These are phyloP conservation scores for Agrotis clavis DNA, from an alignment of 2,888 invertebrate genomes.

Conservation along the genomic window DNA sequence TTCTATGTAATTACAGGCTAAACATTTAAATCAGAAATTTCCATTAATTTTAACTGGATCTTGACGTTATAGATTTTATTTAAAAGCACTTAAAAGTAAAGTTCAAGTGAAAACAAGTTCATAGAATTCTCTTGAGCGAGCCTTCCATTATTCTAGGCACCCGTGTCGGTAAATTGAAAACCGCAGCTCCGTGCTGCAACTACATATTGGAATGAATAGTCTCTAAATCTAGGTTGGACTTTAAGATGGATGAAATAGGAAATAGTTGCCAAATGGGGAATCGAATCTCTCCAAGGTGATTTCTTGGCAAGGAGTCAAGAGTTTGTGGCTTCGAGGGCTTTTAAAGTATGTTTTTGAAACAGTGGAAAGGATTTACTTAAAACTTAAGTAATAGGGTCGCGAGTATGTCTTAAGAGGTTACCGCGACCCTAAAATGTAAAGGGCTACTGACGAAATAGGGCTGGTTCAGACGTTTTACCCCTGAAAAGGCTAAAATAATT, in stretches of 20 bases:
- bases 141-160: neutral
- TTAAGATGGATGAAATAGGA: slow-evolving; percentile 30
- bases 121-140: neutral
- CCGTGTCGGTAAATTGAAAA: slow-evolving; percentile 40
- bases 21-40: too few species aligned
- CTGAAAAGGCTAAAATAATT: too few species aligned
- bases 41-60: too few species aligned
- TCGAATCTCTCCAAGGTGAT: slow-evolving; percentile 13
- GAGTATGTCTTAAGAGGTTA: too few species aligned
- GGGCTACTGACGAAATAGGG: too few species aligned
- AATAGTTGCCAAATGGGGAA: slow-evolving; percentile 33
- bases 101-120: neutral
- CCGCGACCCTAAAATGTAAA: too few species aligned
- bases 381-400: neutral
- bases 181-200: slow-evolving; percentile 12
- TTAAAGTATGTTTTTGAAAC: too few species aligned
- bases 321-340: neutral
- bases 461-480: too few species aligned
- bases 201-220: slow-evolving; percentile 23
- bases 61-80: too few species aligned
- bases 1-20: too few species aligned
- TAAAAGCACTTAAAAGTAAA: too few species aligned
- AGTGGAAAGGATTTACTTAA: neutral
- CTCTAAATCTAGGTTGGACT: slow-evolving; percentile 32
- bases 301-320: slow-evolving; percentile 34